Evolutionary conservation across 2,888 invertebrate genomes (phyloP).

Genomic region (Chloroclysta siterata): DNA sequence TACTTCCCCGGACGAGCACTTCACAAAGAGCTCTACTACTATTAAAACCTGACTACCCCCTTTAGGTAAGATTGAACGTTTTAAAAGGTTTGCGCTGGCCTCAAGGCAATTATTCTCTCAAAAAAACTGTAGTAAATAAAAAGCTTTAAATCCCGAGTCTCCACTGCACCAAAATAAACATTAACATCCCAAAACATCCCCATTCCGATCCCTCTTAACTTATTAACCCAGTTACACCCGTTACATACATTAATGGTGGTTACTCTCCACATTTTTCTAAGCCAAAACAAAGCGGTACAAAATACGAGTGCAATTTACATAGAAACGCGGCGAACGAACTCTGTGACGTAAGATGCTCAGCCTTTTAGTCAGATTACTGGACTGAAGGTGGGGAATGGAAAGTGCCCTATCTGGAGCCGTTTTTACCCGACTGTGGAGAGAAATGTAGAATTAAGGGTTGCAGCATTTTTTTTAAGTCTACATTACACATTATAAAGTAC

Average conservation of each 20-base stretch:
- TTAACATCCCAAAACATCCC: background rate
- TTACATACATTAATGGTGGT: slow-evolving; percentile 30
- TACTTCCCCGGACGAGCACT: too few species aligned
- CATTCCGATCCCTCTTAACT: background rate
- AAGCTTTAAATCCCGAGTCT: background rate
- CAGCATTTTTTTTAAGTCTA: too few species aligned
- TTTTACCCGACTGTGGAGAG: background rate
- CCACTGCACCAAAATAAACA: background rate
- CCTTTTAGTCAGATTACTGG: slow-evolving; percentile 66
- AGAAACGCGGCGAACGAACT: slow-evolving; percentile 59
- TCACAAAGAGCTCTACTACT: too few species aligned
- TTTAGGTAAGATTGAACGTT: background rate
- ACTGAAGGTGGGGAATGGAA: slow-evolving; percentile 22
- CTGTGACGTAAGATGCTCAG: slow-evolving; percentile 50
- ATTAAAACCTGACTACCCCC: too few species aligned
- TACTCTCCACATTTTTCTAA: slow-evolving; percentile 47
- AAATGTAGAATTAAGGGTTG: too few species aligned
- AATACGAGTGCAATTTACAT: slow-evolving; percentile 56
- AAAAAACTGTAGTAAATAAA: background rate
- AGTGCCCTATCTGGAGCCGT: slow-evolving; percentile 15
- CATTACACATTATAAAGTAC: too few species aligned
- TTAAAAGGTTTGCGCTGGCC: background rate
- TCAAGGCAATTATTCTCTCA: background rate
- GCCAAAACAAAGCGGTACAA: slow-evolving; percentile 49
- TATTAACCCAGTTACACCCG: slow-evolving; percentile 12